Conservation (phyloP, 1,140 invertebrate genomes). For the Papilio xuthus region DNA sequence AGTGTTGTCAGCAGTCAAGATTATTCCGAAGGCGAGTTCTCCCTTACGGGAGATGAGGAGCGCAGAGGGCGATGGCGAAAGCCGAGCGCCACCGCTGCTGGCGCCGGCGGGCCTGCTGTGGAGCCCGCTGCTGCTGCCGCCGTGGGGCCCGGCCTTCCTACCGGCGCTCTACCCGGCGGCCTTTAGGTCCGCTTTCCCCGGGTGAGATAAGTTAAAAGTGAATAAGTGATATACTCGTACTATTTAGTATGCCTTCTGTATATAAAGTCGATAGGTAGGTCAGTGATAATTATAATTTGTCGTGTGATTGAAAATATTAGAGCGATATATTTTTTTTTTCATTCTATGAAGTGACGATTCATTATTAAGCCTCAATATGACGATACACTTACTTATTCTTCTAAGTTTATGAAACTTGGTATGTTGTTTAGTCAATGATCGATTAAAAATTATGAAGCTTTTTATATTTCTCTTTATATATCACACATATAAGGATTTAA, state of each 20-base stretch:
- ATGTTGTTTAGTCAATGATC: too few relatives aligned
- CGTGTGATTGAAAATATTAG: neutral
- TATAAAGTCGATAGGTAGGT: neutral
- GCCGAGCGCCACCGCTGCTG: conserved; percentile 76
- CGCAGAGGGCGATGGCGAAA: conserved; percentile 76
- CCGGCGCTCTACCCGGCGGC: conserved; percentile 82
- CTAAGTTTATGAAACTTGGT: too few relatives aligned
- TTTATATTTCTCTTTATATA: too few relatives aligned
- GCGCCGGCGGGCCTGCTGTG: conserved; percentile 81
- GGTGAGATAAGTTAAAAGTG: conserved; percentile 71
- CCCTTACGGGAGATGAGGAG: conserved; percentile 78
- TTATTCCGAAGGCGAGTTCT: conserved; percentile 77
- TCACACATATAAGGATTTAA: too few relatives aligned
- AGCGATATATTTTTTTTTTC: neutral
- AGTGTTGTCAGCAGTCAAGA: conserved; percentile 65
- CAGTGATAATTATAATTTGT: neutral
- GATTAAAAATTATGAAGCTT: too few relatives aligned
- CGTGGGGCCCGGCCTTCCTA: conserved; percentile 82
- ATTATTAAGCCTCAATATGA: neutral
- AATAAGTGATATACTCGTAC: conserved; percentile 6
- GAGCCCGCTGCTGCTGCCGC: conserved; percentile 82
- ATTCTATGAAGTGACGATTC: neutral
- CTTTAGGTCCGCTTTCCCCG: conserved; percentile 82
- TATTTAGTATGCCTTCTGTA: neutral
- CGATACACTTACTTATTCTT: neutral